Conservation (phyloP, 2,797 vertebrate genomes). For the Moxostoma hubbsi region DNA sequence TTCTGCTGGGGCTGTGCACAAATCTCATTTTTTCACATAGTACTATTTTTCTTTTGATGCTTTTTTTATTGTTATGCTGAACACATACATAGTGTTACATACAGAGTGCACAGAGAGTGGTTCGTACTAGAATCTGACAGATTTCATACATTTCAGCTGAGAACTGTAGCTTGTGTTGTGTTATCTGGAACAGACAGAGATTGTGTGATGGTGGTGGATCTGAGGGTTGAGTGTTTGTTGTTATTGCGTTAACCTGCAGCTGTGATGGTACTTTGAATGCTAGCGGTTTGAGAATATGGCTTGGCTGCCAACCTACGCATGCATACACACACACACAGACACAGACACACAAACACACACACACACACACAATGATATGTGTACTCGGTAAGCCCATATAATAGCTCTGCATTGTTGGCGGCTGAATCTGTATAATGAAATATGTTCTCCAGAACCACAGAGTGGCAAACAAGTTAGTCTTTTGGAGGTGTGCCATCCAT, state of each 20-base stretch:
- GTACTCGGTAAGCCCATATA: conserved; percentile 39
- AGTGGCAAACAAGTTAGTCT: conserved; percentile 40
- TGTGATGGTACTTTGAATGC: conserved; percentile 47
- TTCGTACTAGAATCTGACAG: conserved; percentile 10
- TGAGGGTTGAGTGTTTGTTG: conserved; percentile 54
- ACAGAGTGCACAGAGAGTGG: conserved; percentile 11
- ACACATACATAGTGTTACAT: neutral
- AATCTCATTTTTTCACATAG: neutral
- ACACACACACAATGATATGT: conserved; percentile 37
- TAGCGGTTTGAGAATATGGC: conserved; percentile 58
- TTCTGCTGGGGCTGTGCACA: neutral
- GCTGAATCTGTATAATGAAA: conserved; percentile 43
- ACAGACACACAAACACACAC: conserved; percentile 42
- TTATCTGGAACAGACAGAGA: conserved; percentile 38
- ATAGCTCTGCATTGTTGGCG: conserved; percentile 44
- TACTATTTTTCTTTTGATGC: neutral
- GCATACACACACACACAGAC: conserved; percentile 31
- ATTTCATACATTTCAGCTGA: conserved; percentile 5
- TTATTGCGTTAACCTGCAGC: conserved; percentile 56
- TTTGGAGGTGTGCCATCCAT: conserved; percentile 38
- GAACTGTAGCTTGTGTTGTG: conserved; percentile 15
- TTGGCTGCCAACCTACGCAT: conserved; percentile 33
- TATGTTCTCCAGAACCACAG: conserved; percentile 47
- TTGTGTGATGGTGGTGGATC: conserved; percentile 30
- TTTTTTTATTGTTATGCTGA: neutral